Conservation (phyloP, 2,797 vertebrate species). For the Peromyscus melanophrys region DNA sequence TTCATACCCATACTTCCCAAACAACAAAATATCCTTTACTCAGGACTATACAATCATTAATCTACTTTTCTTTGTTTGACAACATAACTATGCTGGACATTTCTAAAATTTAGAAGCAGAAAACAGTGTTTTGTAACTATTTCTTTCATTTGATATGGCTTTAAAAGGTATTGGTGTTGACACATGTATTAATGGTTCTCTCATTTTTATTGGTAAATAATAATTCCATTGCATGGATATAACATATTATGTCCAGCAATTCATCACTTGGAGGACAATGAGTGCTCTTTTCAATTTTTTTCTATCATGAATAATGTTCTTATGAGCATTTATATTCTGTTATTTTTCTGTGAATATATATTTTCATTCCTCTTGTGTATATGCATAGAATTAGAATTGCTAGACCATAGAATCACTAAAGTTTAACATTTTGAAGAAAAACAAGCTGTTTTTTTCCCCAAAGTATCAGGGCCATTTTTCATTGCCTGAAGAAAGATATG, state of each 20-base stretch:
- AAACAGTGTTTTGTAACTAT: background rate
- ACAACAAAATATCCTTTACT: accelerated
- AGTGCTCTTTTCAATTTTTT: background rate
- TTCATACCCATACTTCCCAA: background rate
- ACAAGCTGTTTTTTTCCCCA: background rate
- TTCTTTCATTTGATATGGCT: background rate
- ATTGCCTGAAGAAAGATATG: background rate
- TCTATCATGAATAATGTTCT: background rate
- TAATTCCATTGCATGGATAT: background rate
- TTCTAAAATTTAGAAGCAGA: background rate
- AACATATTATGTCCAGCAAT: background rate
- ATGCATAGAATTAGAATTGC: background rate
- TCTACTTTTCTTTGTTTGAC: background rate
- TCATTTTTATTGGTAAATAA: background rate
- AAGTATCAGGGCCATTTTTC: background rate
- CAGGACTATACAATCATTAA: background rate
- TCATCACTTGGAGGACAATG: background rate
- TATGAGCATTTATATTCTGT: background rate
- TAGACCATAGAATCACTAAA: background rate
- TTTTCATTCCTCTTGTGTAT: background rate
- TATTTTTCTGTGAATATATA: background rate
- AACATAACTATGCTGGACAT: background rate
- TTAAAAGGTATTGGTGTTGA: background rate
- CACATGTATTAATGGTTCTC: background rate
- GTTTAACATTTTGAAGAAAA: background rate